phyloP scores from a whole-genome alignment of 2,113 vertebrate species.

The Cyanistes caeruleus region DNA sequence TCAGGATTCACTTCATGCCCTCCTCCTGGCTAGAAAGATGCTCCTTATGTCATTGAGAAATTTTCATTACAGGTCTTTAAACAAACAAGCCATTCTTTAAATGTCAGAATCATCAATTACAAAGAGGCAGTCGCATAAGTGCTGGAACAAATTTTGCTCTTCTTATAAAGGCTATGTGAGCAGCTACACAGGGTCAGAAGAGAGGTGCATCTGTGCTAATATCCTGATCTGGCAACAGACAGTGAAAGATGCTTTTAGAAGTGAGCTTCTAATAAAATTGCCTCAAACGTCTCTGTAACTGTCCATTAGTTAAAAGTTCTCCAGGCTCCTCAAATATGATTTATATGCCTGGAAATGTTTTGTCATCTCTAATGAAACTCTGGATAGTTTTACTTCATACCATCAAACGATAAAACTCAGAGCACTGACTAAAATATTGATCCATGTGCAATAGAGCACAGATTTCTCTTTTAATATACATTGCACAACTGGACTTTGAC shows the following conservation, averaged over 20 bases:
- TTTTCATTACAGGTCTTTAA: conserved; percentile 14
- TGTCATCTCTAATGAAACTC: not conserved
- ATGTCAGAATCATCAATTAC: conserved; percentile 39
- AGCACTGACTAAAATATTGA: not conserved
- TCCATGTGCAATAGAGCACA: accelerated
- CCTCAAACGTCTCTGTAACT: not conserved
- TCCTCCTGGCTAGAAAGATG: not conserved
- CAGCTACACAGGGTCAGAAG: conserved; percentile 5
- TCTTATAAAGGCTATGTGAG: not conserved
- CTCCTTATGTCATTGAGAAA: not conserved
- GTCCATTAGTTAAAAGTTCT: not conserved
- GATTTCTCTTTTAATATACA: not conserved
- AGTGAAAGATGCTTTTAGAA: not conserved
- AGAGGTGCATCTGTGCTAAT: not conserved
- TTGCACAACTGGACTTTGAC: not conserved
- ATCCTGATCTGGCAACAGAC: not conserved
- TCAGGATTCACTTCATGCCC: not conserved
- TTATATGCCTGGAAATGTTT: not conserved
- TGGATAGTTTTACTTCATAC: not conserved
- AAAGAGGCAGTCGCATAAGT: not conserved
- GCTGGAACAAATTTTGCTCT: conserved; percentile 35
- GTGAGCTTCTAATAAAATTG: not conserved
- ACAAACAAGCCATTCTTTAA: not conserved
- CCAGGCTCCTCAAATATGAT: not conserved
- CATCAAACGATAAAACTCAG: not conserved